Conservation (phyloP, 35 echinoderm and acorn worm species). For the Apostichopus californicus region DNA sequence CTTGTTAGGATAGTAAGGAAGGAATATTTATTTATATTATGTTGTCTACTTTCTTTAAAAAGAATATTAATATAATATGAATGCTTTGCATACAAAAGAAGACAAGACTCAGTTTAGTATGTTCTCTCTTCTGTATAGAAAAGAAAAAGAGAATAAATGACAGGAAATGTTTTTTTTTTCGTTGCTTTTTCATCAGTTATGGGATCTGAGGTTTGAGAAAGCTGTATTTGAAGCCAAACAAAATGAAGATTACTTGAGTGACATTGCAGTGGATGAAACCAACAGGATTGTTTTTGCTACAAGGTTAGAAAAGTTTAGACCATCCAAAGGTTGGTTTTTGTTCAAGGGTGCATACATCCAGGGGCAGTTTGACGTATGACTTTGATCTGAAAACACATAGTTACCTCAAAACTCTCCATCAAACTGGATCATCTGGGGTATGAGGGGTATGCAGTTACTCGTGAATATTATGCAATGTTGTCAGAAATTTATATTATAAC, state of each 20-base stretch:
- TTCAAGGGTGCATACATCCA: no score
- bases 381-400: not conserved
- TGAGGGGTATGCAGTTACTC: no score
- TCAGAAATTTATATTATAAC: no score
- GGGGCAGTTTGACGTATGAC: not conserved
- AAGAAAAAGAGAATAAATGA: no score
- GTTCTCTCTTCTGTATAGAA: no score
- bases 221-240: conserved; percentile 83
- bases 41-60: not conserved
- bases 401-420: not conserved
- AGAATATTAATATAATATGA: not conserved
- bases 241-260: conserved; percentile 98
- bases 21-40: no score
- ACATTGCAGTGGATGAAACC: conserved; percentile 77
- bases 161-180: not conserved
- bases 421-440: no score
- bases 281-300: conserved; percentile 88
- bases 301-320: conserved; percentile 61
- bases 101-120: no score
- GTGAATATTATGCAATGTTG: no score
- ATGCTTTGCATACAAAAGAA: no score
- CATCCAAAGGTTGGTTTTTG: not conserved
- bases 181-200: conserved; percentile 67
- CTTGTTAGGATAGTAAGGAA: no score
- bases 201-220: conserved; percentile 84